Conservation (phyloP, 1,140 invertebrate genomes). For the Battus philenor region DNA sequence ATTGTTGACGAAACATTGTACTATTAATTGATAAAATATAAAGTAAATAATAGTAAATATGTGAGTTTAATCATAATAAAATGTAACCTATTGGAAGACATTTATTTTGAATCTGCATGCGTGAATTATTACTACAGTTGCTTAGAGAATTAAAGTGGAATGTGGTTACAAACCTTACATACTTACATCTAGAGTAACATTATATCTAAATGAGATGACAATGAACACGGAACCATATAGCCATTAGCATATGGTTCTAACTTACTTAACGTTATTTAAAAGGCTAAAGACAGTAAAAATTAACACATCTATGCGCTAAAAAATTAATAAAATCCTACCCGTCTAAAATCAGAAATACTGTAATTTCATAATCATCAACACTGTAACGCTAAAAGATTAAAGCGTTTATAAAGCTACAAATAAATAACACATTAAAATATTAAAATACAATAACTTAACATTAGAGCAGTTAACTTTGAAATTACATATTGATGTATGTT, state of each 20-base stretch:
- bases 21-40: conserved; percentile 2
- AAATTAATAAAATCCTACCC: conserved; percentile 52
- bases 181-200: conserved; percentile 29
- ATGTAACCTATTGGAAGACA: conserved; percentile 72
- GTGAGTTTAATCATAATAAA: conserved; percentile 29
- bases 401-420: conserved; percentile 71
- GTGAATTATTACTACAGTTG: conserved; percentile 28
- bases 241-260: conserved; percentile 16
- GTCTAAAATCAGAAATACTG: conserved; percentile 63
- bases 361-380: conserved; percentile 39
- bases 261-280: conserved; percentile 9
- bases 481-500: conserved; percentile 47
- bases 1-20: conserved; percentile 23
- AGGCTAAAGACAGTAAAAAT: conserved; percentile 42
- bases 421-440: conserved; percentile 75
- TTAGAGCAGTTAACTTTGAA: conserved; percentile 67
- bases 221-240: conserved; percentile 45
- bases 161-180: conserved; percentile 35
- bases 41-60: conserved; percentile 16
- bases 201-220: conserved; percentile 36
- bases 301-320: conserved; percentile 50
- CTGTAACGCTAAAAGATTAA: conserved; percentile 50
- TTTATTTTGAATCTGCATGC: conserved; percentile 48
- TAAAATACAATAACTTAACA: conserved; percentile 74
- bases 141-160: conserved; percentile 40